Evolutionary conservation across 2,888 invertebrate genomes (phyloP).

Genomic region (Tanaodytes sp.): DNA sequence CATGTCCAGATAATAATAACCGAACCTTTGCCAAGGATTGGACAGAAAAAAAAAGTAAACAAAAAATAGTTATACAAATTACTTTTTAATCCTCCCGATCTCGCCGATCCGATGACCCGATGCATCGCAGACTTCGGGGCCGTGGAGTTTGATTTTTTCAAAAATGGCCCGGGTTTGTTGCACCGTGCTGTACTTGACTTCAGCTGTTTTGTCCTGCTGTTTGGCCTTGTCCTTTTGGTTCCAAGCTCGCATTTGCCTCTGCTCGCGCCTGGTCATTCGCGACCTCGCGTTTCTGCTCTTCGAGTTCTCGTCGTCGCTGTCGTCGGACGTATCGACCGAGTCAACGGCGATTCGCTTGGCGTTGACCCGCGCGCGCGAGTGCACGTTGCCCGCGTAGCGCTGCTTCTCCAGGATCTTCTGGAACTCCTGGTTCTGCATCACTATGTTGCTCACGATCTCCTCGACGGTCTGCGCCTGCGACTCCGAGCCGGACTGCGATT

Average conservation of each 20-base stretch:
- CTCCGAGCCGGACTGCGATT: slow-evolving; percentile 48
- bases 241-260: slow-evolving; percentile 58
- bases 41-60: neutral
- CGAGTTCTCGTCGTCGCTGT: slow-evolving; percentile 61
- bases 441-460: slow-evolving; percentile 85
- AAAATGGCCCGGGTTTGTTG: slow-evolving; percentile 64
- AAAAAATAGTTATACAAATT: slow-evolving; percentile 3
- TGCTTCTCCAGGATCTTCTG: slow-evolving; percentile 85
- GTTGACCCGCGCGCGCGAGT: slow-evolving; percentile 74
- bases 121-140: slow-evolving; percentile 65
- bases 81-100: slow-evolving; percentile 17
- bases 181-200: slow-evolving; percentile 34
- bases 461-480: slow-evolving; percentile 76
- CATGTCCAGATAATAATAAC: too few species aligned
- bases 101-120: slow-evolving; percentile 34
- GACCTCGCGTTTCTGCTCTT: slow-evolving; percentile 24
- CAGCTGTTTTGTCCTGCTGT: slow-evolving; percentile 16
- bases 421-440: slow-evolving; percentile 88
- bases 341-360: slow-evolving; percentile 75
- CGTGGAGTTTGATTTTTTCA: slow-evolving; percentile 65
- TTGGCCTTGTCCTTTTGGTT: slow-evolving; percentile 59
- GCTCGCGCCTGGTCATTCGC: slow-evolving; percentile 57
- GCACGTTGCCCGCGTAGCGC: slow-evolving; percentile 75
- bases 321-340: slow-evolving; percentile 73
- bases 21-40: too few species aligned